phyloP scores from a whole-genome alignment of 2,888 invertebrate genomes.

The Hemaris fuciformis region DNA sequence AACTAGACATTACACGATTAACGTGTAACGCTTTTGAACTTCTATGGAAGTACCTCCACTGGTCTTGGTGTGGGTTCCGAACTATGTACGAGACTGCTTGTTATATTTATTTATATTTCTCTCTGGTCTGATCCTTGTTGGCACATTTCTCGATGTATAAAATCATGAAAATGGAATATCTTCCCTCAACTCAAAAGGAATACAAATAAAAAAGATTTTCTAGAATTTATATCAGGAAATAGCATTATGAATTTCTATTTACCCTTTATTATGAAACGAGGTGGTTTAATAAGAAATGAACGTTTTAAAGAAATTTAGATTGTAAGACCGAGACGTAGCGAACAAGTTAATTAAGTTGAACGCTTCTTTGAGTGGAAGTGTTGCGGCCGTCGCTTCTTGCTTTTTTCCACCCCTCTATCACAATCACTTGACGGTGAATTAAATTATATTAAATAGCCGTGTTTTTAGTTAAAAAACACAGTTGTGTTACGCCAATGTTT shows the following conservation, averaged over 20 bases:
- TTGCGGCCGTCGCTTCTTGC: background rate
- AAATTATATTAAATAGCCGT: background rate
- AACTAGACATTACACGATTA: too few species aligned
- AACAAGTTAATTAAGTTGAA: slow-evolving; percentile 4
- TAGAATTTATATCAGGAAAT: background rate
- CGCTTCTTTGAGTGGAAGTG: background rate
- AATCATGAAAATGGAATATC: too few species aligned
- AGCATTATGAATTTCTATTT: background rate
- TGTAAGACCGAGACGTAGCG: background rate
- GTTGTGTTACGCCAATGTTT: background rate
- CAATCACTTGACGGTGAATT: background rate
- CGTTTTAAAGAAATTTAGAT: slow-evolving; percentile 10
- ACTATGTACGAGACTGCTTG: too few species aligned
- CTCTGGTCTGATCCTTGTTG: too few species aligned
- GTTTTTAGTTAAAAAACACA: too few species aligned
- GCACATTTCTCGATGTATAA: too few species aligned
- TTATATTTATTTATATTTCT: too few species aligned
- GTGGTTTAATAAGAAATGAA: slow-evolving; percentile 3
- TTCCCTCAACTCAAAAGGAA: too few species aligned
- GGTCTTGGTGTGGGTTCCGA: too few species aligned
- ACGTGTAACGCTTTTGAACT: too few species aligned
- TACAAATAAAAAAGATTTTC: background rate
- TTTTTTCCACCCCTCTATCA: background rate
- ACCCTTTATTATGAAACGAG: background rate
- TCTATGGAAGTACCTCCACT: too few species aligned